Evolutionary conservation across 2,113 vertebrate species (phyloP), one percentile per base, ranked within the genome.

Genomic region (Puntigrus tetrazona): DNA sequence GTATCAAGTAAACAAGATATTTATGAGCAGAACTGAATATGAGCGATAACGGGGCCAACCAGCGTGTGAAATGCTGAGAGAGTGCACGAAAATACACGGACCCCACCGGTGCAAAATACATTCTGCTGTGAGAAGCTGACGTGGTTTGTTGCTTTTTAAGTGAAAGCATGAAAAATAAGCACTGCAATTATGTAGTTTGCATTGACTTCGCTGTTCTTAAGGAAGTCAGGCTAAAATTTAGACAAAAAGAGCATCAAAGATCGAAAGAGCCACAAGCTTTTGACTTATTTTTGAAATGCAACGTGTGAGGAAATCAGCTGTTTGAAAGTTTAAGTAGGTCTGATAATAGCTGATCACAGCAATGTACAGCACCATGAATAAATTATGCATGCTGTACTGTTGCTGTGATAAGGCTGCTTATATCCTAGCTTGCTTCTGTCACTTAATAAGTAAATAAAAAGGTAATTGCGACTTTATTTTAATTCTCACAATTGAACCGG

Each of bases 1-100:
- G 22, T 72, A 72, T 41, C 69, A 43, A 72, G 38, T 25, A 72
- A 72, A 43, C 69, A 72, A 72, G 69, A 72, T 72, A 72, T 72
- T 72, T 38, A 72, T 72, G 69, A 72, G 69, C 38, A 72, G 69
- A 72, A 25, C 69, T 72, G 69, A 72, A 72, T 43, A 72, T 72
- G 43, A 25, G 22, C 25, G 69, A 72, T 72, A 72, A 72, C 38
- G 11, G 69, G 38, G 11, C 38, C 22, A n/a, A 11, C 9, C 34
- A 11, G 34, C n/a, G 8, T 41, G 34, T n/a, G 18, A 43, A 72
- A 43, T 11, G 2, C 10, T n/a, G n/a, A 14, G 22, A 6, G 5
- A 41, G 5, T 25, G 41, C 22, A 41, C 14, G 69, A 72, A 72
- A 72, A 72, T 72, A 43, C 36, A 72, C 25, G 38, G 31, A 43